A percentile compares a stretch with the other conserved stretches of the same genome.
These are phyloP conservation scores for Craseonycteris thonglongyai DNA, from an alignment of 2,113 vertebrate genomes.

Conservation along the genomic window DNA sequence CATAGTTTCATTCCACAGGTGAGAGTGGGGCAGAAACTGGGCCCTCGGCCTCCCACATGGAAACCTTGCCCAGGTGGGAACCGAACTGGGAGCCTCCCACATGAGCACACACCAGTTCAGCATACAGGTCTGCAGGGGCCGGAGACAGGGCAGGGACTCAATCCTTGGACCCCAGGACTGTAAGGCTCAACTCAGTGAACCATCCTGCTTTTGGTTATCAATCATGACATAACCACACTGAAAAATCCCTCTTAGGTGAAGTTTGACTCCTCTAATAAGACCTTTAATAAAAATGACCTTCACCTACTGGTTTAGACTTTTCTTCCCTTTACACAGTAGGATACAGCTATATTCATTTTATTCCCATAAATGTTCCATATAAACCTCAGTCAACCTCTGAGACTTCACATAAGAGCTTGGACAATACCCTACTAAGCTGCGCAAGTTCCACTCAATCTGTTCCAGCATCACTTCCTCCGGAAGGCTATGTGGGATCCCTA, in stretches of 20 bases:
- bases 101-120: no score
- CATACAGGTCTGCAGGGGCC: no score
- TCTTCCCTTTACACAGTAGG: neutral
- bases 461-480: neutral
- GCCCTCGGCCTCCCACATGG: no score
- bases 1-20: no score
- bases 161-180: no score
- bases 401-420: neutral
- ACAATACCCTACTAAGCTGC: neutral
- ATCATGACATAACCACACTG: neutral
- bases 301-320: neutral
- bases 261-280: neutral
- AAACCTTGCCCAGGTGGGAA: no score
- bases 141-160: no score
- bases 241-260: neutral
- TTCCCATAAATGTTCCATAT: neutral
- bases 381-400: neutral
- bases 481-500: neutral
- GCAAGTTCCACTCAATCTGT: neutral
- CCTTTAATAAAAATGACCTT: neutral
- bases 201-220: no score
- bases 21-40: no score
- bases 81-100: no score
- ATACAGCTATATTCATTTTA: neutral
- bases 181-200: no score